Evolutionary conservation across 30 jellyfish, hydroid and myxozoan genomes (phyloP).

Genomic region (Chrysaora quinquecirrha): DNA sequence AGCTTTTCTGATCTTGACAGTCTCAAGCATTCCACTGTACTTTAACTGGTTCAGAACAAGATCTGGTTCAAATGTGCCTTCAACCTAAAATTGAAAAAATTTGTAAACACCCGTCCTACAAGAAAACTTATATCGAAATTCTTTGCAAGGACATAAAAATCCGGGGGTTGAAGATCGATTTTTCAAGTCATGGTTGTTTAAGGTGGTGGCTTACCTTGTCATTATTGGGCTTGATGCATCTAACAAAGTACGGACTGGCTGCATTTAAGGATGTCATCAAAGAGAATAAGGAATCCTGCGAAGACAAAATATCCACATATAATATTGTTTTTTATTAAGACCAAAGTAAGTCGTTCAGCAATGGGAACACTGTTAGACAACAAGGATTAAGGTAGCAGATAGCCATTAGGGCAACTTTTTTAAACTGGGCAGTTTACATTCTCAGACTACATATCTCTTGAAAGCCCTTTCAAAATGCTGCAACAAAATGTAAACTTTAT

Average conservation of each 20-base stretch:
- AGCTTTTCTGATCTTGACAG: conserved; percentile 97
- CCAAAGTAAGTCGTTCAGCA: too few species aligned
- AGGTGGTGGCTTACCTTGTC: conserved; percentile 55
- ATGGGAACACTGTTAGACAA: too few species aligned
- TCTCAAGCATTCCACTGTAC: conserved; percentile 97
- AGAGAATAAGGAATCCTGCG: conserved; percentile 88
- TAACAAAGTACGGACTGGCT: conserved; percentile 96
- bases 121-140: too few species aligned
- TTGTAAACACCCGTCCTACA: too few species aligned
- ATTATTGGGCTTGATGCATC: conserved; percentile 95
- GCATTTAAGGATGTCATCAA: conserved; percentile 91
- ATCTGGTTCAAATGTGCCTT: conserved; percentile 78
- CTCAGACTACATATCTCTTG: too few species aligned
- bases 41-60: conserved; percentile 89
- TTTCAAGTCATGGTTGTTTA: not conserved
- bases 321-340: not conserved
- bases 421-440: too few species aligned
- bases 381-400: too few species aligned
- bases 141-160: too few species aligned
- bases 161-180: not conserved
- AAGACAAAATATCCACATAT: not conserved
- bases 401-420: too few species aligned
- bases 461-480: too few species aligned
- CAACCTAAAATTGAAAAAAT: conserved; percentile 45
- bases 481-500: too few species aligned